A percentile compares a stretch with the other conserved stretches of the same genome.
Evolutionary conservation across 2,888 invertebrate genomes (phyloP).

Genomic region (Colletes collaris): DNA sequence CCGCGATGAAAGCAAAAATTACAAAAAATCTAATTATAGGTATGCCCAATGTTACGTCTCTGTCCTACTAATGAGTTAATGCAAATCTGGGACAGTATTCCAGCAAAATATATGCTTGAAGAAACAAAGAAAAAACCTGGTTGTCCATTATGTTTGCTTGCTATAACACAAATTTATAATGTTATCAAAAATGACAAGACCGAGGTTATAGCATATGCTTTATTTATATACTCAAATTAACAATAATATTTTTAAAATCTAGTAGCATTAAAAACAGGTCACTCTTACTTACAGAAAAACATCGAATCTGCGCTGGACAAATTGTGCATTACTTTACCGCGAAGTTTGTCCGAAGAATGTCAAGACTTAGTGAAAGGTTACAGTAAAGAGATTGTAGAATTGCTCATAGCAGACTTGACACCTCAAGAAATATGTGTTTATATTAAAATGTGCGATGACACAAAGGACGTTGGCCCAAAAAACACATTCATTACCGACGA

Average conservation of each 20-base stretch:
- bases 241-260: background rate
- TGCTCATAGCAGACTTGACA: conserved; percentile 90
- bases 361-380: conserved; percentile 90
- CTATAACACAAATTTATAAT: conserved; percentile 90
- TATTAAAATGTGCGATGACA: conserved; percentile 87
- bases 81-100: conserved; percentile 70
- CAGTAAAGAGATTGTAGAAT: conserved; percentile 90
- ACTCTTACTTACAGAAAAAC: conserved; percentile 84
- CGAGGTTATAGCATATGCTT: conserved; percentile 85
- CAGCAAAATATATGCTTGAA: conserved; percentile 84
- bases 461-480: conserved; percentile 73
- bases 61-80: conserved; percentile 86
- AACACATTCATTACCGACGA: conserved; percentile 82
- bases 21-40: conserved; percentile 78
- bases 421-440: conserved; percentile 91
- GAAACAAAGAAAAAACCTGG: conserved; percentile 86
- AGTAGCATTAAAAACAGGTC: background rate
- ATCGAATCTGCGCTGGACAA: conserved; percentile 88
- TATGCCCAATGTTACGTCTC: conserved; percentile 89
- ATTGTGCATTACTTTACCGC: conserved; percentile 88
- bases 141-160: conserved; percentile 93
- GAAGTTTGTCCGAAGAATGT: conserved; percentile 87
- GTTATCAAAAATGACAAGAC: conserved; percentile 90
- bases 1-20: background rate
- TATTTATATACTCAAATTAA: background rate